phyloP scores from a whole-genome alignment of 2,888 invertebrate genomes.

The Clivina fossor region DNA sequence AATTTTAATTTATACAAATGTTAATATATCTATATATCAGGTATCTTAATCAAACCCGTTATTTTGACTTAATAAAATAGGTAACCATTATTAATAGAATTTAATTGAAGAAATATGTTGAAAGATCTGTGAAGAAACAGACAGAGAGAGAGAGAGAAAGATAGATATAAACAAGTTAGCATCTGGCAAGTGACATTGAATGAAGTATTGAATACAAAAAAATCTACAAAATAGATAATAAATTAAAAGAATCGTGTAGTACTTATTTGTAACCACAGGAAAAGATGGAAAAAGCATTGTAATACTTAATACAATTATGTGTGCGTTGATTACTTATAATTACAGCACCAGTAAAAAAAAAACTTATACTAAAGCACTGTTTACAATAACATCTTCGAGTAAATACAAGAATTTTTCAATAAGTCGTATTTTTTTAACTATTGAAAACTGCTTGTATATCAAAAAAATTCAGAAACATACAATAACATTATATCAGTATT shows the following conservation, averaged over 20 bases:
- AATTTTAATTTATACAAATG: conserved; percentile 44
- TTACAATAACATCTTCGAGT: conserved; percentile 16
- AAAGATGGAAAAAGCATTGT: conserved; percentile 28
- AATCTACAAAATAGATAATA: conserved; percentile 20
- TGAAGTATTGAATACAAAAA: conserved; percentile 18
- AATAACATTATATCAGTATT: conserved; percentile 8
- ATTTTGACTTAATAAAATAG: conserved; percentile 43
- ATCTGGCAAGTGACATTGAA: conserved; percentile 17
- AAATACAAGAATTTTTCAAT: too few species aligned
- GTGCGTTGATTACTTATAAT: conserved; percentile 27
- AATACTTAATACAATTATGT: conserved; percentile 29
- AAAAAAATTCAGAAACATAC: not conserved
- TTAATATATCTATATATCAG: conserved; percentile 39
- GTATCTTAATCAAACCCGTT: conserved; percentile 45
- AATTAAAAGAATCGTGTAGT: conserved; percentile 8
- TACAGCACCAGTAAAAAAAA: conserved; percentile 31
- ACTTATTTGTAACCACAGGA: not conserved
- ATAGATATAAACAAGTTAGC: conserved; percentile 19
- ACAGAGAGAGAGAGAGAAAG: conserved; percentile 3
- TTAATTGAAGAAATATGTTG: not conserved
- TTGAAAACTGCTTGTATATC: too few species aligned
- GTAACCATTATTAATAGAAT: conserved; percentile 42
- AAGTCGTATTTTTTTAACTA: too few species aligned
- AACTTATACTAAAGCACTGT: conserved; percentile 28
- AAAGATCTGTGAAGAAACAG: conserved; percentile 11